phyloP scores from a whole-genome alignment of 2,797 vertebrate species.

The Eulemur albifrons region DNA sequence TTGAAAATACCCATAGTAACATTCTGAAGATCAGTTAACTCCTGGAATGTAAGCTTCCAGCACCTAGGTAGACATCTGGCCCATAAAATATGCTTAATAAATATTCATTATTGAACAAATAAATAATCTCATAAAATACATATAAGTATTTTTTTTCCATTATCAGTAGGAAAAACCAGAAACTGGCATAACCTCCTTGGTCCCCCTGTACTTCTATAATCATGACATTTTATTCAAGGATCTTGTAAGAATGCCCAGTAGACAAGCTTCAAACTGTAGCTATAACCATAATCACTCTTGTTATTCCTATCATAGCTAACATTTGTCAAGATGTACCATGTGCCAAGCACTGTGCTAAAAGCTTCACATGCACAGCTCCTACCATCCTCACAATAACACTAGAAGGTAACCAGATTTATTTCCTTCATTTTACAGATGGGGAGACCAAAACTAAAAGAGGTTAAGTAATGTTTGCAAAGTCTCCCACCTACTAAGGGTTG shows the following conservation, averaged over 20 bases:
- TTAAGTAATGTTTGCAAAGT: background rate
- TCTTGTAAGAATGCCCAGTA: background rate
- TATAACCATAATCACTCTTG: background rate
- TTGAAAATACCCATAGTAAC: background rate
- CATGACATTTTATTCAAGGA: background rate
- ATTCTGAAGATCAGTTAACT: background rate
- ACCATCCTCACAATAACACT: background rate
- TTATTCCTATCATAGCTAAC: background rate
- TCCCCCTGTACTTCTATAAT: background rate
- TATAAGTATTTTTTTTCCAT: background rate
- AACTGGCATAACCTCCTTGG: background rate
- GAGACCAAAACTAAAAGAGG: background rate
- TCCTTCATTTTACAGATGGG: background rate
- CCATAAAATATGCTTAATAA: slow-evolving; percentile 4
- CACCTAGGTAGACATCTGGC: background rate
- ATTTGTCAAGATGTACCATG: background rate
- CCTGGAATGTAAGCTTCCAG: background rate
- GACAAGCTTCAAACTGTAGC: background rate
- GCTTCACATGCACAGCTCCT: background rate
- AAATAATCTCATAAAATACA: background rate
- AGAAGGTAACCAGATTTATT: background rate
- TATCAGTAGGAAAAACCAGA: background rate
- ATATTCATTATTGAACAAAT: slow-evolving; percentile 13
- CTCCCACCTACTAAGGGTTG: background rate
- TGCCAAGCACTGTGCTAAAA: background rate